A percentile compares a stretch with the other conserved stretches of the same genome.
Evolutionary conservation across 30 jellyfish, hydroid and myxozoan genomes (phyloP).

Genomic region (Sanderia malayensis): DNA sequence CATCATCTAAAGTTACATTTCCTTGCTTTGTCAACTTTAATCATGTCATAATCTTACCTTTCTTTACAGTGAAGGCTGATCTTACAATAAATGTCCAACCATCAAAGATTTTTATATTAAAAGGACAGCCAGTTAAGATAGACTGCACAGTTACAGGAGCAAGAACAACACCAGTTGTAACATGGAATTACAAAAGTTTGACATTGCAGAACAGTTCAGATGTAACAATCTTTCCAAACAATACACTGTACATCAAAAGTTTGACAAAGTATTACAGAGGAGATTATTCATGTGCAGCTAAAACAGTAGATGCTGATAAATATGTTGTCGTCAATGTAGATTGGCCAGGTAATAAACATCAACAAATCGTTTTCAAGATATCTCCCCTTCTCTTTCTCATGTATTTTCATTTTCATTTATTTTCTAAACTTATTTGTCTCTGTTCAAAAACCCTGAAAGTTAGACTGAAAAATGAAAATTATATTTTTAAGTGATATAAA

Average conservation of each 20-base stretch:
- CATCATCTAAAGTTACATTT: no score
- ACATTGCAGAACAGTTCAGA: constrained; percentile 41
- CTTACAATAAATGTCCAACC: constrained; percentile 47
- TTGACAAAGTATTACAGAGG: constrained; percentile 60
- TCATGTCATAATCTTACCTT: neutral
- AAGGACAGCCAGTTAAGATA: constrained; percentile 24
- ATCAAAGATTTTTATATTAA: neutral
- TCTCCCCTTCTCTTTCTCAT: no score
- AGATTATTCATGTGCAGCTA: constrained; percentile 69
- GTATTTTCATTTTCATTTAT: no score
- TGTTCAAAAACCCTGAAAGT: no score
- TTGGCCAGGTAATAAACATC: constrained; percentile 79
- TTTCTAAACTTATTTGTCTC: no score
- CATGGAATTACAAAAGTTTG: constrained; percentile 39
- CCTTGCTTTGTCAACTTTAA: neutral
- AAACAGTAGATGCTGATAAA: neutral
- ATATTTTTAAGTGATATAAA: no score
- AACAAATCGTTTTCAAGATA: no score
- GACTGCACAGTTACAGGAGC: constrained; percentile 56
- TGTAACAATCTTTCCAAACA: constrained; percentile 41
- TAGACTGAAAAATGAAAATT: no score
- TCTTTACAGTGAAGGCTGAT: constrained; percentile 12
- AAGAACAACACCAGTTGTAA: constrained; percentile 25
- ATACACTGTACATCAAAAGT: constrained; percentile 57
- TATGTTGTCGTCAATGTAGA: constrained; percentile 52